These are phyloP conservation scores for Onychomys torridus DNA, from an alignment of 2,797 vertebrate genomes.

Conservation along the genomic window DNA sequence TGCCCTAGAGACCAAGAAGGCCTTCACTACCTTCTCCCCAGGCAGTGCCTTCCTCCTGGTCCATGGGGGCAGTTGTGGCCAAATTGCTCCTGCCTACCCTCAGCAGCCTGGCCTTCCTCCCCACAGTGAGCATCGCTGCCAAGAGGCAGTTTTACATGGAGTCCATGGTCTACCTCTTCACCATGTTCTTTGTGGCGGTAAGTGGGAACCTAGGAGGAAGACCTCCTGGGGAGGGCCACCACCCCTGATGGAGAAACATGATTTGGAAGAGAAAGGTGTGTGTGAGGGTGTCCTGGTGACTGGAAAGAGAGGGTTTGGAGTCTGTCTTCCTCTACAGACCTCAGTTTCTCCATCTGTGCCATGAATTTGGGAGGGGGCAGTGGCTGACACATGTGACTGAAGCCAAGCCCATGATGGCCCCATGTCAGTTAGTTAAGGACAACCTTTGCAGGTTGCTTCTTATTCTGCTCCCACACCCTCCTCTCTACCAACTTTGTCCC, in stretches of 20 bases:
- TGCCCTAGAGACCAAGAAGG: not conserved
- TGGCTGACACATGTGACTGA: not conserved
- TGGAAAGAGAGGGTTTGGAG: not conserved
- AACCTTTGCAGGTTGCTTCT: not conserved
- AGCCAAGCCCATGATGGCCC: accelerated
- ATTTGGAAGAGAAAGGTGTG: not conserved
- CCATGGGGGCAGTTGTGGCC: constrained; percentile 95
- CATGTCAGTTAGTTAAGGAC: accelerated
- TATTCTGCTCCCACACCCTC: not conserved
- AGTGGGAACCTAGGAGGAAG: constrained; percentile 78
- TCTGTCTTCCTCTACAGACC: not conserved
- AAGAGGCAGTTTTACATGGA: constrained; percentile 98
- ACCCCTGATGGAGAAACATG: accelerated
- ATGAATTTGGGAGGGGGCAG: not conserved
- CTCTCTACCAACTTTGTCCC: too few species aligned
- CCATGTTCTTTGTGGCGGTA: constrained; percentile 97
- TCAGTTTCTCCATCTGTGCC: not conserved
- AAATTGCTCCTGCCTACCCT: constrained; percentile 96
- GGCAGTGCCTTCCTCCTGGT: not conserved
- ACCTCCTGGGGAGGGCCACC: accelerated
- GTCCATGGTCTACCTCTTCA: constrained; percentile 99
- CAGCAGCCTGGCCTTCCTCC: constrained; percentile 96
- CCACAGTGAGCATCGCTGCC: constrained; percentile 94
- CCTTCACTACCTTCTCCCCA: not conserved
- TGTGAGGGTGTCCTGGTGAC: not conserved